Evolutionary conservation across 2,113 vertebrate species (phyloP).

Genomic region (Larimichthys polyactis): DNA sequence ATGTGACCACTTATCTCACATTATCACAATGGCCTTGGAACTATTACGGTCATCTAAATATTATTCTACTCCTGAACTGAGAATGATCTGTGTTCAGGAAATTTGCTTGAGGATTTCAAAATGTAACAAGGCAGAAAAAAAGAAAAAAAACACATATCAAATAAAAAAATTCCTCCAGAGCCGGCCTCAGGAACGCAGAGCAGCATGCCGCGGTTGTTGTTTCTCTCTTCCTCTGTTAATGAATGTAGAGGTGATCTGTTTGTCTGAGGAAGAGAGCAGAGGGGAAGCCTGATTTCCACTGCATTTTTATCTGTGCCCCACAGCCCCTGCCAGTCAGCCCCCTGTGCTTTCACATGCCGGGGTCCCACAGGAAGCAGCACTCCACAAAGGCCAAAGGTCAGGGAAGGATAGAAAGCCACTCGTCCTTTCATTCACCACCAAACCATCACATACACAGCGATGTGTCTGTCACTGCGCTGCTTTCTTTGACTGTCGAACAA

Average conservation of each 20-base stretch:
- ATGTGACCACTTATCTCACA: conserved; percentile 66
- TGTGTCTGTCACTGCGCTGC: background rate
- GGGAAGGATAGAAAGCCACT: conserved; percentile 62
- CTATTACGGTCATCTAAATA: conserved; percentile 67
- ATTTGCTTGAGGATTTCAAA: conserved; percentile 40
- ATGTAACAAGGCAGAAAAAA: background rate
- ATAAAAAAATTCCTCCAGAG: conserved; percentile 27
- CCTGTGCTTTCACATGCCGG: conserved; percentile 71
- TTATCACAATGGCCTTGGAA: conserved; percentile 67
- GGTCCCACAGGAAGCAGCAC: conserved; percentile 82
- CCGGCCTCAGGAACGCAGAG: background rate
- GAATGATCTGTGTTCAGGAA: conserved; percentile 53
- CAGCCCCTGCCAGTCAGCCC: conserved; percentile 73
- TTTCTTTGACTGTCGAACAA: background rate
- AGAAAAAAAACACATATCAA: conserved; percentile 1
- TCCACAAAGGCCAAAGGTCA: conserved; percentile 80
- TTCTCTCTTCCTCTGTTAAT: conserved; percentile 77
- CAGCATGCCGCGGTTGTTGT: conserved; percentile 54
- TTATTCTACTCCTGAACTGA: conserved; percentile 63
- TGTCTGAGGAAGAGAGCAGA: conserved; percentile 80
- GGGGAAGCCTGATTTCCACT: conserved; percentile 84
- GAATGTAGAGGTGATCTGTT: conserved; percentile 78
- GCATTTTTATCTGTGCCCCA: conserved; percentile 78
- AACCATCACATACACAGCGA: conserved; percentile 37
- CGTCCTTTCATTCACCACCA: conserved; percentile 55